phyloP scores from a whole-genome alignment of 2,797 vertebrate species.

The Cossypha caffra region DNA sequence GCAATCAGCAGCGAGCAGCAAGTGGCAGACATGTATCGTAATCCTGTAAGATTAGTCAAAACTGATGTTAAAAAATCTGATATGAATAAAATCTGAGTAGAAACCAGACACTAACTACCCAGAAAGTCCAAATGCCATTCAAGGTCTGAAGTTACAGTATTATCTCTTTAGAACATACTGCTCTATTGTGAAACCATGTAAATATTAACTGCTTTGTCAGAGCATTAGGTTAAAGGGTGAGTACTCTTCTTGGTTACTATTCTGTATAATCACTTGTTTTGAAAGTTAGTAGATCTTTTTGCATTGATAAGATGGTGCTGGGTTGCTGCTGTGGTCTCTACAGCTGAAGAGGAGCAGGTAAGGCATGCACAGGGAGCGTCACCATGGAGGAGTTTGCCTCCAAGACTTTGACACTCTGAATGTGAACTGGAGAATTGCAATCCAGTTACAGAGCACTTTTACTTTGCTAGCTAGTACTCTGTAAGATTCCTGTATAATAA shows the following conservation, averaged over 20 bases:
- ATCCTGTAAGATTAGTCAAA: not conserved
- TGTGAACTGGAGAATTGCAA: not conserved
- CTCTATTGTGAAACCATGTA: slow-evolving; percentile 41
- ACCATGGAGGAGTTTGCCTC: not conserved
- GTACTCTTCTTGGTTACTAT: not conserved
- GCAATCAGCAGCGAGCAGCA: not conserved
- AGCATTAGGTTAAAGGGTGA: slow-evolving; percentile 20
- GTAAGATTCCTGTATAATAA: not conserved
- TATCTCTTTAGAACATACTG: not conserved
- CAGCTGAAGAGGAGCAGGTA: not conserved
- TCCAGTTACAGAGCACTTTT: not conserved
- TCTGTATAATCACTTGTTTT: not conserved
- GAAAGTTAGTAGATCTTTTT: not conserved
- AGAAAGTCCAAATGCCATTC: not conserved
- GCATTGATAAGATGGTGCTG: not conserved
- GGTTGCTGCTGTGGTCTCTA: not conserved
- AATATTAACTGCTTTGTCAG: not conserved
- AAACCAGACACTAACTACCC: not conserved
- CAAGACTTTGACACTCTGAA: not conserved
- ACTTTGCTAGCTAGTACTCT: not conserved
- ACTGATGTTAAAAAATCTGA: not conserved
- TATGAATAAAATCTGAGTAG: not conserved
- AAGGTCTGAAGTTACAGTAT: slow-evolving; percentile 24
- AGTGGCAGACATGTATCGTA: not conserved
- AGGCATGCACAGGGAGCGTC: not conserved